Percentiles rank a stretch among this genome's conserved stretches.
These are phyloP conservation scores for Tragelaphus buxtoni DNA, from an alignment of 2,113 vertebrate genomes.

Conservation along the genomic window DNA sequence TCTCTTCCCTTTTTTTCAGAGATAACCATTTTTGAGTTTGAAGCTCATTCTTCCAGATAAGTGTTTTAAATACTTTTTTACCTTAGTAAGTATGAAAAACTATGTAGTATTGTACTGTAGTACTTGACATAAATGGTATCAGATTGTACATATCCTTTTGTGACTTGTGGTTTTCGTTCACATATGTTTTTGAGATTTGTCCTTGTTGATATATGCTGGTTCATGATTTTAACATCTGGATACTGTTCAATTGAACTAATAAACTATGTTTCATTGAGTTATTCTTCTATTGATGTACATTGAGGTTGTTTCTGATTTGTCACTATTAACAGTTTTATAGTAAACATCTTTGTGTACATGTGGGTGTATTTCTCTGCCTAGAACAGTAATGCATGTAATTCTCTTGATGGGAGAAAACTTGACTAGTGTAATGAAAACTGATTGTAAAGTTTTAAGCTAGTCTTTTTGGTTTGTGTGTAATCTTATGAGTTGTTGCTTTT, in stretches of 20 bases:
- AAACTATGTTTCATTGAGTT: neutral
- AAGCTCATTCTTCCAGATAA: neutral
- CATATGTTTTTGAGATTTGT: neutral
- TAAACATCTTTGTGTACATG: neutral
- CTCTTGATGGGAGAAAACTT: neutral
- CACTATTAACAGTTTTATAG: neutral
- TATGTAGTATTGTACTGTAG: neutral
- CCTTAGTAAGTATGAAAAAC: neutral
- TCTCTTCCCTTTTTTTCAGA: neutral
- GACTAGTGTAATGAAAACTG: neutral
- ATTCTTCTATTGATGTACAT: neutral
- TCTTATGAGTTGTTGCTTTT: neutral
- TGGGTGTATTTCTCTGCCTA: neutral
- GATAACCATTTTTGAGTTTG: neutral
- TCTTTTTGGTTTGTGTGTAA: neutral
- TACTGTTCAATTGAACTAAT: neutral
- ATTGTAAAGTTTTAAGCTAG: neutral
- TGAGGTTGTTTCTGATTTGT: neutral
- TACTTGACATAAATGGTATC: constrained; percentile 4
- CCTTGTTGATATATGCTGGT: neutral
- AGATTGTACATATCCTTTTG: neutral
- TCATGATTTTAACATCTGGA: neutral
- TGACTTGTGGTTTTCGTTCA: neutral
- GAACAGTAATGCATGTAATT: neutral
- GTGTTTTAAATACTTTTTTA: constrained; percentile 6